Conservation (phyloP, 2,888 invertebrate genomes). For the Cosmia trapezina region DNA sequence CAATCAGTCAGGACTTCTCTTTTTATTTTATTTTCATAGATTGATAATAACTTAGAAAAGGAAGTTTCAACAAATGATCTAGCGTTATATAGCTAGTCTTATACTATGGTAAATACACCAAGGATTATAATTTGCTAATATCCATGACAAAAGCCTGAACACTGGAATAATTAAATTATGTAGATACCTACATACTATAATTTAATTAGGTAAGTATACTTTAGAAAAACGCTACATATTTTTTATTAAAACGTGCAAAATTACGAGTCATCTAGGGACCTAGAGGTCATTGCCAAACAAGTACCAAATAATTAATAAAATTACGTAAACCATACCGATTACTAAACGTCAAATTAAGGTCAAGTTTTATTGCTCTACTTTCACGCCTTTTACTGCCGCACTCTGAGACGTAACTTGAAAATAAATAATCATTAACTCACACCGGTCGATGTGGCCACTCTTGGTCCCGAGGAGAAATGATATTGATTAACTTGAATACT, state of each 20-base stretch:
- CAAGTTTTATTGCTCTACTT: constrained; percentile 34
- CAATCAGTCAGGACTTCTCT: too few relatives aligned
- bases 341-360: constrained; percentile 35
- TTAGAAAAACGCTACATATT: constrained; percentile 5
- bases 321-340: constrained; percentile 12
- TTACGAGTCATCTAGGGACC: constrained; percentile 7
- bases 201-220: constrained; percentile 17
- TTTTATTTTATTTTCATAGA: too few relatives aligned
- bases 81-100: neutral
- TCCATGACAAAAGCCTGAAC: neutral
- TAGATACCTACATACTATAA: neutral
- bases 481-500: neutral
- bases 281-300: constrained; percentile 29
- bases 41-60: too few relatives aligned
- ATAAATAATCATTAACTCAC: neutral
- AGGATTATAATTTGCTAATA: constrained; percentile 1
- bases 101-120: neutral
- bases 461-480: neutral
- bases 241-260: constrained; percentile 1
- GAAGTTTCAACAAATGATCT: neutral
- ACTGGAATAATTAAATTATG: constrained; percentile 14
- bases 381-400: neutral
- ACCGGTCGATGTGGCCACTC: neutral
- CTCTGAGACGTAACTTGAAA: neutral
- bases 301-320: constrained; percentile 20